Conservation (phyloP, 2,113 vertebrate species). For the Leptosomus discolor region DNA sequence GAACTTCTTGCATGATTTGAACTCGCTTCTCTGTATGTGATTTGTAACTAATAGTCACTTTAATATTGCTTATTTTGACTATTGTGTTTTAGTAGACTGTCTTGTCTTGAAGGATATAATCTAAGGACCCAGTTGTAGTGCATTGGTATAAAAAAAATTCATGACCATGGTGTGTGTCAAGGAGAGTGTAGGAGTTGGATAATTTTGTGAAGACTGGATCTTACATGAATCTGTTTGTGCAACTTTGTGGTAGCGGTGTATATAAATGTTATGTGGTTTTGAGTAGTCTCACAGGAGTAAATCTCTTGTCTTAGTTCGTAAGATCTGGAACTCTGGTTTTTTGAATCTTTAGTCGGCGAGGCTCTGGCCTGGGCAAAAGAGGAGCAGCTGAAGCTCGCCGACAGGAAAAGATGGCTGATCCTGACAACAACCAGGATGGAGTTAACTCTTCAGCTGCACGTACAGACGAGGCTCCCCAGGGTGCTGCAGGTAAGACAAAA, state of each 20-base stretch:
- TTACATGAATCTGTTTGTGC: neutral
- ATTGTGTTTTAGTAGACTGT: neutral
- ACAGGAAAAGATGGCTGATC: constrained; percentile 99
- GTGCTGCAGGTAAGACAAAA: constrained; percentile 87
- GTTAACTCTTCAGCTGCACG: constrained; percentile 93
- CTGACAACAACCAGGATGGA: constrained; percentile 97
- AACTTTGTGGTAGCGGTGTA: neutral
- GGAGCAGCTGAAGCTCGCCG: constrained; percentile 98
- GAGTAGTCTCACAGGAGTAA: neutral
- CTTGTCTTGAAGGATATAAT: neutral
- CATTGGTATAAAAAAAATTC: neutral
- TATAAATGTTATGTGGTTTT: neutral
- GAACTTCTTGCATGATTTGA: no score
- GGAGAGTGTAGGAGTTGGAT: neutral
- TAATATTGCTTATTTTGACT: neutral
- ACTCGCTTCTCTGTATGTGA: no score
- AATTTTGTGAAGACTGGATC: neutral
- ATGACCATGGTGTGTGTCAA: rapidly evolving
- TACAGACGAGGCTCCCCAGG: constrained; percentile 95
- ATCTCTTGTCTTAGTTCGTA: neutral
- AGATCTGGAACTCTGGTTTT: neutral
- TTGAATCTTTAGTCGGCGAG: constrained; percentile 87
- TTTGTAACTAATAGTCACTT: neutral
- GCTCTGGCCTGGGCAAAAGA: constrained; percentile 99
- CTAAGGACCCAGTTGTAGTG: neutral